Evolutionary conservation across 1,140 invertebrate genomes (phyloP).

Genomic region (Sipha flava): DNA sequence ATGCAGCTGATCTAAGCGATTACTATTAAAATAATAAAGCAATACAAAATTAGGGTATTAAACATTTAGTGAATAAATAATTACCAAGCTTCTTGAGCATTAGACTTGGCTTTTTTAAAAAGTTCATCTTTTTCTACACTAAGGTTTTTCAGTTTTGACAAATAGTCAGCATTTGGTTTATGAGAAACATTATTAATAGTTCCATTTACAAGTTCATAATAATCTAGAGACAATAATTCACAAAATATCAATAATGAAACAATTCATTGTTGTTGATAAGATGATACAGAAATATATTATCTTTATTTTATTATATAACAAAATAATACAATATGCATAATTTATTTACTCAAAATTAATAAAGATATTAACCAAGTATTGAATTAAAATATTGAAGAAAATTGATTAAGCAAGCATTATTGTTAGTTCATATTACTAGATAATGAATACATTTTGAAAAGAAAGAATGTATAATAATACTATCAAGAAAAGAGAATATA

Average conservation of each 20-base stretch:
- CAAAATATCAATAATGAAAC: not conserved
- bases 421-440: no score
- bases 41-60: not conserved
- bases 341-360: no score
- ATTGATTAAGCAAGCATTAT: no score
- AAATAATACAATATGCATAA: no score
- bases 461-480: not conserved
- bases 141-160: conserved; percentile 49
- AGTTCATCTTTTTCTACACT: conserved; percentile 48
- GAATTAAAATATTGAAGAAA: no score
- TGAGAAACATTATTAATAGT: conserved; percentile 36
- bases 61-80: not conserved
- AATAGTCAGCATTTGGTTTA: conserved; percentile 30
- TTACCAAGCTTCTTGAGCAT: conserved; percentile 42
- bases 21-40: not conserved
- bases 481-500: not conserved
- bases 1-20: not conserved
- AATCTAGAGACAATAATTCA: conserved; percentile 34
- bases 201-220: conserved; percentile 34
- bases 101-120: conserved; percentile 48
- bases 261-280: no score
- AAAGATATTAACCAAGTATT: no score
- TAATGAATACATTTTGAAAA: no score
- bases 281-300: no score
- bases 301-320: no score